Evolutionary conservation across 2,888 invertebrate genomes (phyloP), one percentile per base, ranked within the genome.

Genomic region (Morpho achilles): DNA sequence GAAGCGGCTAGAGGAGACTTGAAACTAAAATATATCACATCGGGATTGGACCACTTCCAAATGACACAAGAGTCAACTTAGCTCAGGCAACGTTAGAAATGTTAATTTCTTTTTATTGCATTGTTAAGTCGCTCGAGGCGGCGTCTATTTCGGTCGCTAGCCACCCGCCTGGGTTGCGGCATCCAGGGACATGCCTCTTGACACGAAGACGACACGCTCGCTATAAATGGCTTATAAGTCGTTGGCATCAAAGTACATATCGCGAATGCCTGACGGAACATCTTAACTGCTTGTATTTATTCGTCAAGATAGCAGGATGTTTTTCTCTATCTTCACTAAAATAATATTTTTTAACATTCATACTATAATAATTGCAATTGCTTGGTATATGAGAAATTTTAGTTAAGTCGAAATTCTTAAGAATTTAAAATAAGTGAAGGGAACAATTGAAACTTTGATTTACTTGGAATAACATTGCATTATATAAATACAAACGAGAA

Each of bases 21-120:
- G 71, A 70, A 82, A 82, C 79, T 76, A 77, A 83, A 84, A 84
- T 84, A 84, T 79, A 70, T 79, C 76, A 67, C 75, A 70, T 77
- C 72, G 75, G 79, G 81, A 77, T 87, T 89, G 88, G 90, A 87
- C 73, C 73, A 71, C 77, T 76, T 88, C 89, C 89, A 90, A 87
- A 88, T 82, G 87, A 87, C 85, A 89, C 82, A 77, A 82, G 84
- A 87, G 83, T 84, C 85, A 89, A 88, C 87, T 89, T 88, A 89
- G 80, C 77, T 79, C 82, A 82, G 77, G 82, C 82, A 76, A 76
- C 87, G 81, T 84, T 79, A 77, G 75, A 72, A 71, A 82, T 87
- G 87, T 89, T 87, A 80, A 88, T 88, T 88, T 89, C 89, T 90
- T 90, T 90, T 89, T 90, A 90, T 90, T 89, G 87, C 89, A 90